Percentiles rank a stretch among this genome's conserved stretches.
These are phyloP conservation scores for Lipophrys pholis DNA, from an alignment of 2,113 vertebrate genomes.

Conservation along the genomic window DNA sequence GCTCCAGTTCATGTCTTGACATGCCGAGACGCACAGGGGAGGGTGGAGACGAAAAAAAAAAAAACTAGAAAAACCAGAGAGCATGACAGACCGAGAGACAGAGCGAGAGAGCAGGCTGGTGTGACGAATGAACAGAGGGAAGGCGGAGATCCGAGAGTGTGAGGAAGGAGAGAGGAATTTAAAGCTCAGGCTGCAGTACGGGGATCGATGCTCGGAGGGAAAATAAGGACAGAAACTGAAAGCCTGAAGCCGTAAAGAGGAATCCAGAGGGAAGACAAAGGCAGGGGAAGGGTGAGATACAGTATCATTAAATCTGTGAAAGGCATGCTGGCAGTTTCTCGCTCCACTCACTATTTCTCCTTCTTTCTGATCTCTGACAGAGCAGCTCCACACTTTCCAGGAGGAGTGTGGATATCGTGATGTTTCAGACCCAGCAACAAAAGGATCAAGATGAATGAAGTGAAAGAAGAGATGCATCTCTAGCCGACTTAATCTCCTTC, in stretches of 20 bases:
- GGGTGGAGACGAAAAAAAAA: slow-evolving; percentile 76
- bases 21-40: slow-evolving; percentile 68
- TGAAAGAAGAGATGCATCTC: background rate
- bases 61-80: slow-evolving; percentile 80
- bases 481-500: slow-evolving; percentile 21
- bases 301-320: slow-evolving; percentile 36
- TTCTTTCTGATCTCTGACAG: slow-evolving; percentile 42
- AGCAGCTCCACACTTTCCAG: slow-evolving; percentile 31
- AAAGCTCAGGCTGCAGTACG: slow-evolving; percentile 37
- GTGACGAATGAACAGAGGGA: slow-evolving; percentile 32
- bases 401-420: slow-evolving; percentile 12
- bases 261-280: slow-evolving; percentile 17
- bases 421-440: background rate
- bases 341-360: slow-evolving; percentile 39
- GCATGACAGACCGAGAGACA: slow-evolving; percentile 21
- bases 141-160: slow-evolving; percentile 25
- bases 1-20: slow-evolving; percentile 72
- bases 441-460: background rate
- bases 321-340: slow-evolving; percentile 38
- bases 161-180: slow-evolving; percentile 63
- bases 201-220: slow-evolving; percentile 24
- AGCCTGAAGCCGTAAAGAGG: background rate
- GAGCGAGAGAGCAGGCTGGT: slow-evolving; percentile 28
- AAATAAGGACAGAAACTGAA: slow-evolving; percentile 33
- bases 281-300: slow-evolving; percentile 41